A percentile compares a stretch with the other conserved stretches of the same genome.
Conservation (phyloP, 2,888 invertebrate genomes). For the Meiosimyza decipiens region DNA sequence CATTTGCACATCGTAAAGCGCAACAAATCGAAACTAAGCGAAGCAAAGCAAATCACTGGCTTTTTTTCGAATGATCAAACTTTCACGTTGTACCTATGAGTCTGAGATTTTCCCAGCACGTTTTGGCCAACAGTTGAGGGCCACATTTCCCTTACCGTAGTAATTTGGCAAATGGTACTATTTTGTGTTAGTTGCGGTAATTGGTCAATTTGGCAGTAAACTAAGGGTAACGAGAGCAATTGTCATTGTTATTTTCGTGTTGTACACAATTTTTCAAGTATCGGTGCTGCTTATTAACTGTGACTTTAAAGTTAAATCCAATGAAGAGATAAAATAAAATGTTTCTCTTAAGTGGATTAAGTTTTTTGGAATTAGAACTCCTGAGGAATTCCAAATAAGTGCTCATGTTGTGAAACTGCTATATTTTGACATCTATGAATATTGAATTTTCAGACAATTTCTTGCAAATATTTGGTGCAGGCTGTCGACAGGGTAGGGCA, state of each 20-base stretch:
- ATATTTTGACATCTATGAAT: no score
- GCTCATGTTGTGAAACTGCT: no score
- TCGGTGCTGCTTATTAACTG: no score
- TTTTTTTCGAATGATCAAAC: neutral
- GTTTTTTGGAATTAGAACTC: no score
- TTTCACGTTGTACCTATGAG: neutral
- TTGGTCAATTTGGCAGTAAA: conserved; percentile 17
- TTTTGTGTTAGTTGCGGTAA: conserved; percentile 7
- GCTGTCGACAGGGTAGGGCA: no score
- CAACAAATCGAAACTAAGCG: neutral
- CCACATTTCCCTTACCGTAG: neutral
- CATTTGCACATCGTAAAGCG: conserved; percentile 14
- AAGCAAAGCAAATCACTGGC: neutral
- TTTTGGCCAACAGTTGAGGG: conserved; percentile 5
- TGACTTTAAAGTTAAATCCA: no score
- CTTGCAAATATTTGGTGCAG: no score
- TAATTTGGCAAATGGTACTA: conserved; percentile 21
- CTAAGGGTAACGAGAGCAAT: neutral
- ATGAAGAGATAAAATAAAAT: no score
- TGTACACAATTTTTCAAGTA: neutral
- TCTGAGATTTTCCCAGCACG: neutral
- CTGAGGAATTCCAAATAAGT: no score
- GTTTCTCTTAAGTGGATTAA: no score
- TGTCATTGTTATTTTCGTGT: neutral
- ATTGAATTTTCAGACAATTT: no score